These are phyloP conservation scores for Toxotes jaculatrix DNA, from an alignment of 2,113 vertebrate species.

Conservation along the genomic window DNA sequence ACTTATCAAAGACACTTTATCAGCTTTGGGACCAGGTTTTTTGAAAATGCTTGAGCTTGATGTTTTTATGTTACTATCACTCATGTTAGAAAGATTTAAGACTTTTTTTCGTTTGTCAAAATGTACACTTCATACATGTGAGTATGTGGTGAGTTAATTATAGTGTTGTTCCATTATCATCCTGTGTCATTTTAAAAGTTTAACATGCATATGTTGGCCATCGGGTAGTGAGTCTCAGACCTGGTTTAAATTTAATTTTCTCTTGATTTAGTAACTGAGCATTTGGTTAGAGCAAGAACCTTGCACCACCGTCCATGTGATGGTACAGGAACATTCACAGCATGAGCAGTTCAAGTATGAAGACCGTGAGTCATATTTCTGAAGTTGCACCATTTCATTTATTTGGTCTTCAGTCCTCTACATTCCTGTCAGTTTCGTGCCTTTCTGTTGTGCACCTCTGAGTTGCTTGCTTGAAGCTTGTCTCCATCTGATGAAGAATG, in stretches of 20 bases:
- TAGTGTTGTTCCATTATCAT: constrained; percentile 2
- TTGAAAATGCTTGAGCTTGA: constrained; percentile 6
- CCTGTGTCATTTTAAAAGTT: constrained; percentile 2
- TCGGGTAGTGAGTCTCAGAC: background rate
- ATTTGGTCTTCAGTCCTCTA: constrained; percentile 1
- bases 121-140: constrained; percentile 15
- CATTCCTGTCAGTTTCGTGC: constrained; percentile 68
- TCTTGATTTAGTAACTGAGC: background rate
- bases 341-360: constrained; percentile 19
- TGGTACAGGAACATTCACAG: background rate
- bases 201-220: background rate
- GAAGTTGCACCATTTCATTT: background rate
- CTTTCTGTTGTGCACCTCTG: constrained; percentile 77
- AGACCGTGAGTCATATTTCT: background rate
- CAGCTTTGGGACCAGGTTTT: constrained; percentile 47
- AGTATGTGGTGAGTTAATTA: constrained; percentile 24
- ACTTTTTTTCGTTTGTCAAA: constrained; percentile 42
- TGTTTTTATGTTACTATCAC: constrained; percentile 11
- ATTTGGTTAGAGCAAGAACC: background rate
- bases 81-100: constrained; percentile 4
- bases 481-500: constrained; percentile 78
- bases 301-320: background rate
- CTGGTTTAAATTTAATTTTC: background rate
- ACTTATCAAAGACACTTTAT: constrained; percentile 61
- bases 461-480: constrained; percentile 62